A percentile compares a stretch with the other conserved stretches of the same genome.
Evolutionary conservation across 2,797 vertebrate species (phyloP).

Genomic region (Enteromius viviparus): DNA sequence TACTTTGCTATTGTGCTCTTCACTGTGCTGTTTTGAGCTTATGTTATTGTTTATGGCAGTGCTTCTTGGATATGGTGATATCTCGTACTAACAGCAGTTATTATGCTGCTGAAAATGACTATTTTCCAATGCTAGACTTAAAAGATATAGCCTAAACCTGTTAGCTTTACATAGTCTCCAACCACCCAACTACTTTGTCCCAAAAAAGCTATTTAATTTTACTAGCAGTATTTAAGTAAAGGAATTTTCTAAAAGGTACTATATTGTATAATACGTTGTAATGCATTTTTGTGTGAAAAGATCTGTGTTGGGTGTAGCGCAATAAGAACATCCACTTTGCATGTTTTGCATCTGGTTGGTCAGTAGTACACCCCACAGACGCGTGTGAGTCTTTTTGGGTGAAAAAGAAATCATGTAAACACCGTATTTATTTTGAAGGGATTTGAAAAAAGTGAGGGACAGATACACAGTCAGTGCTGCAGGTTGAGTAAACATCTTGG

Average conservation of each 20-base stretch:
- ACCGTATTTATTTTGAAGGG: background rate
- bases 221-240: too few species aligned
- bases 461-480: background rate
- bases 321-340: constrained; percentile 19
- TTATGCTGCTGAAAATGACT: background rate
- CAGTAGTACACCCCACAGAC: background rate
- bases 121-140: background rate
- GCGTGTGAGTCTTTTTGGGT: background rate
- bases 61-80: background rate
- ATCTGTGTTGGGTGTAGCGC: background rate
- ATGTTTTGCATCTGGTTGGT: constrained; percentile 35
- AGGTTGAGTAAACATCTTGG: background rate
- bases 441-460: background rate
- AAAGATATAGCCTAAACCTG: background rate
- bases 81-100: background rate
- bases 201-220: background rate
- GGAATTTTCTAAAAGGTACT: background rate
- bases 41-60: background rate
- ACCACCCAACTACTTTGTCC: background rate
- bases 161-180: constrained; percentile 8
- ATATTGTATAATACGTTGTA: background rate
- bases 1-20: background rate
- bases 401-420: background rate
- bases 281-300: background rate
- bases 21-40: constrained; percentile 25